Evolutionary conservation across 2,113 vertebrate species (phyloP), one percentile per base, ranked within the genome.

Genomic region (Furnarius figulus): DNA sequence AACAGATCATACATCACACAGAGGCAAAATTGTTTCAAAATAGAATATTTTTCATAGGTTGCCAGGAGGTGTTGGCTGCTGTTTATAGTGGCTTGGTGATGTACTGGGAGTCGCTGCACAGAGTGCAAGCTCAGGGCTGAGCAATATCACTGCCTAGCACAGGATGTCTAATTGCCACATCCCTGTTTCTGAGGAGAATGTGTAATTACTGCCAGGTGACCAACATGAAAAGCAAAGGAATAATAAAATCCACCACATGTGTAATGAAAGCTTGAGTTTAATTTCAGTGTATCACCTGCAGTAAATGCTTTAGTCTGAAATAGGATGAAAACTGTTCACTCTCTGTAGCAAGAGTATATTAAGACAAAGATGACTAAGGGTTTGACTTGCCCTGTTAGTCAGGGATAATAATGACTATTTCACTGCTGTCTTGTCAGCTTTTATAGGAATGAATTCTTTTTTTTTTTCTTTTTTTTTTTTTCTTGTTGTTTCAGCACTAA

Each of bases 1-100:
- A 93, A 85, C 80, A 95, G 70, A 90, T 81, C 79, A 87, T 95
- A 33, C 14, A 89, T 97, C 97, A 95, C 0, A 3, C 94, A 95
- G 94, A 83, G 67, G 90, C 37, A 82, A 88, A 95, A 91, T 79
- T 85, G 92, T 95, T 97, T 96, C 76, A 89, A 79, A 97, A 73
- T 23, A 91, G 49, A 81, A 70, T 53, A 85, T 97, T 95, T 93
- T 84, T 93, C 85, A 93, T 49, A 49, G 85, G 65, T 80, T 95
- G 61, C 86, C 24, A 55, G 80, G 84, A 95, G 74, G 59, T 61
- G 50, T 35, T 39, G n/a, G 62, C 66, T 91, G 84, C 66, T 87
- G 33, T 91, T 94, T 67, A 6, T 6, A 47, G 92, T n/a, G 58
- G 44, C 27, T 82, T 47, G 14, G 40, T 91, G 89, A 74, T 63